Conservation (phyloP, 2,888 invertebrate genomes). For the Pecten maximus region DNA sequence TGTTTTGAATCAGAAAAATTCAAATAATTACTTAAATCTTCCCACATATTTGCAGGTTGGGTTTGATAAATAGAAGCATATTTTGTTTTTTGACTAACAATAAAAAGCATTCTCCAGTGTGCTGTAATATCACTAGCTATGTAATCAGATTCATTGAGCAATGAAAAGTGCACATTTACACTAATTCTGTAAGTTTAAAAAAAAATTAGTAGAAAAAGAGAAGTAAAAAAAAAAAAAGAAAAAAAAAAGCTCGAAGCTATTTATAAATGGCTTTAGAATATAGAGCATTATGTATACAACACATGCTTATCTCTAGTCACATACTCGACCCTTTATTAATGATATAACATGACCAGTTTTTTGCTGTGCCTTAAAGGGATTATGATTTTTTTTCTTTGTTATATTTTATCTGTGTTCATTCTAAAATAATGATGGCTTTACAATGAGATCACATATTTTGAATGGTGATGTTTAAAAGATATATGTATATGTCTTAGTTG, state of each 20-base stretch:
- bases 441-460: conserved; percentile 72
- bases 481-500: conserved; percentile 65
- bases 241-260: not conserved
- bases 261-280: conserved; percentile 17
- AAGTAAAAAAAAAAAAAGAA: not conserved
- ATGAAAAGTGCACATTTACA: conserved; percentile 1
- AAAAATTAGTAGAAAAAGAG: not conserved
- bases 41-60: not conserved
- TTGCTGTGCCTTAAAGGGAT: conserved; percentile 79
- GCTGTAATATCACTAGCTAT: not conserved
- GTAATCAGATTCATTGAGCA: conserved; percentile 32
- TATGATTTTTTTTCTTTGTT: conserved; percentile 67
- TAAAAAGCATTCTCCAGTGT: not conserved
- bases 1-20: conserved; percentile 14
- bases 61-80: not conserved
- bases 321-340: conserved; percentile 70
- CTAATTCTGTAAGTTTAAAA: not conserved
- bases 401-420: conserved; percentile 76
- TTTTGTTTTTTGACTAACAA: conserved; percentile 2
- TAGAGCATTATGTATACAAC: conserved; percentile 35
- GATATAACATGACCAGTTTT: conserved; percentile 74
- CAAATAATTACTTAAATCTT: not conserved
- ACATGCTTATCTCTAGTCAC: conserved; percentile 64
- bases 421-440: conserved; percentile 73
- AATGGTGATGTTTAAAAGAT: conserved; percentile 72